phyloP scores from a whole-genome alignment of 2,888 invertebrate genomes.

The Dinocampus coccinellae region DNA sequence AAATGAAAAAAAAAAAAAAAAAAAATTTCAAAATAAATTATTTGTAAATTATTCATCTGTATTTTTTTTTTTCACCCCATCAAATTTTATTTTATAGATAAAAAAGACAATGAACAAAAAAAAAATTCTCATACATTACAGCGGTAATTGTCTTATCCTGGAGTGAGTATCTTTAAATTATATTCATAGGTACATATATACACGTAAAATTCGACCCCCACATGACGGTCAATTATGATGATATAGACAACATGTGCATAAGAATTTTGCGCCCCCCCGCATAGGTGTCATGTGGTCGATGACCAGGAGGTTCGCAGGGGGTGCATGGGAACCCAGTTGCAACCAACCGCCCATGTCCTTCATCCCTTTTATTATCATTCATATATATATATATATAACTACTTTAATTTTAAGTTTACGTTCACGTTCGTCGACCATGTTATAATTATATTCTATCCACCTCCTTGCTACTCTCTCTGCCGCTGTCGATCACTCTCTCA shows the following conservation, averaged over 20 bases:
- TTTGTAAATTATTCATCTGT: neutral
- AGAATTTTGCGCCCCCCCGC: slow-evolving; percentile 56
- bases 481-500: too few species aligned
- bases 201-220: neutral
- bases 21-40: neutral
- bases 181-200: neutral
- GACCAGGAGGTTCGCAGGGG: slow-evolving; percentile 42
- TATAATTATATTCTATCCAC: slow-evolving; percentile 1
- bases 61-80: too few species aligned
- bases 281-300: slow-evolving; percentile 63
- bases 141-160: neutral
- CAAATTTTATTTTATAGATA: too few species aligned
- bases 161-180: neutral
- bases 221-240: slow-evolving; percentile 47
- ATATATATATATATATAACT: too few species aligned
- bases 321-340: slow-evolving; percentile 64
- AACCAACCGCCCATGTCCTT: slow-evolving; percentile 63
- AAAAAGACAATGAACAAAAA: too few species aligned
- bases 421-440: slow-evolving; percentile 7
- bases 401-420: neutral
- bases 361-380: slow-evolving; percentile 25
- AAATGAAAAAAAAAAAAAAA: neutral
- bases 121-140: neutral
- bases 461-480: too few species aligned
- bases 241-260: slow-evolving; percentile 61